Evolutionary conservation across 30 jellyfish, hydroid and myxozoan species (phyloP), one percentile per base, ranked within the genome.

Genomic region (Clytia hemisphaerica): DNA sequence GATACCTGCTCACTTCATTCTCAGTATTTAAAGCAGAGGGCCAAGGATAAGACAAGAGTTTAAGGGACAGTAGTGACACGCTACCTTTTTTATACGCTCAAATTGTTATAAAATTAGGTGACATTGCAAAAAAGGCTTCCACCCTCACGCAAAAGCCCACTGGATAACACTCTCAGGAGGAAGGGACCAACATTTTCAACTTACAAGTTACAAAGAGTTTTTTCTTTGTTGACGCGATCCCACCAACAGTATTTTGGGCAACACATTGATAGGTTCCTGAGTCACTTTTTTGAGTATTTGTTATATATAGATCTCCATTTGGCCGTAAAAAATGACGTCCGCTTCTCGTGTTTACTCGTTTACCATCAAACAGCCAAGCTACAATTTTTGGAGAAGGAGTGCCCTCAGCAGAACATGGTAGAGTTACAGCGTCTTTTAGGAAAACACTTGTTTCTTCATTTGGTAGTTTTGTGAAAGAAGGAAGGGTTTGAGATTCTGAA

Each of bases 211-310:
- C 87, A 46, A 61, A 75, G 16, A 83, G 87, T 38, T 67, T 68
- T 47, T 85, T 81, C 50, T 82, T 68, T 67, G 51, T 66, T 22
- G 95, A 83, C n/a, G 72, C 72, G 22, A 61, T 76, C n/a, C 92
- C 71, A 3, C 94, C 95, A 62, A 77, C 53, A 49, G 72, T n/a
- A 64, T 85, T 85, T 44, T 63, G 21, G 15, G 90, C 95, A 32
- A 85, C 90, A 73, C 95, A 85, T 49, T 85, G 93, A 38, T 85
- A 85, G 44, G 57, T 47, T 26, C 95, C 95, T 60, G 77, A 88
- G 57, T 70, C 90, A 30, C 83, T 16, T 46, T 67, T 71, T 15
- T 67, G 29, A 2, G 79, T 90, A 34, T 54, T 30, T 18, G 76
- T 16, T 6, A 85, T 77, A 33, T 83, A 32, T 1, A 85, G 78